Conservation (phyloP, 2,888 invertebrate genomes). For the Dolichopus griseipennis region DNA sequence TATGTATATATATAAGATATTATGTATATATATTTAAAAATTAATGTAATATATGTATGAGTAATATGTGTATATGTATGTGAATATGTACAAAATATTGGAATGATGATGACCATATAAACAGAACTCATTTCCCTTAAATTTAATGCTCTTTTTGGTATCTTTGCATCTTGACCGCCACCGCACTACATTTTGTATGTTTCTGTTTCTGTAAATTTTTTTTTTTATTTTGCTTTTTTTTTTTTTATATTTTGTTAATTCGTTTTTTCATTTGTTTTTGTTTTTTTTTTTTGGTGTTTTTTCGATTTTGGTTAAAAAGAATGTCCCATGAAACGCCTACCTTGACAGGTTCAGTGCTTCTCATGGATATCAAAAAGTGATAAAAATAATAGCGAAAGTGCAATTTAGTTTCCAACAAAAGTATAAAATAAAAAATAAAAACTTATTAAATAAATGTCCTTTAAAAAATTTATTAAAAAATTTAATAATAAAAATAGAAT, state of each 20-base stretch:
- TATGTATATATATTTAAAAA: neutral
- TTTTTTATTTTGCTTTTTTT: neutral
- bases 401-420: neutral
- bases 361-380: conserved; percentile 6
- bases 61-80: neutral
- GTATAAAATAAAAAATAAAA: too few species aligned
- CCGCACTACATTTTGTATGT: neutral
- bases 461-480: too few species aligned
- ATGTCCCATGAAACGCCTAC: conserved; percentile 11
- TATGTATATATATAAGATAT: neutral
- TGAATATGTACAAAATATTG: neutral
- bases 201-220: neutral
- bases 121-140: conserved; percentile 6
- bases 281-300: conserved; percentile 7
- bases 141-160: conserved; percentile 1
- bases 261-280: neutral
- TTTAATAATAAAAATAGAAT: too few species aligned
- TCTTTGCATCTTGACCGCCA: conserved; percentile 6
- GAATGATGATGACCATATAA: conserved; percentile 6
- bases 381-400: conserved; percentile 6
- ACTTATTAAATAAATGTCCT: too few species aligned
- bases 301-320: conserved; percentile 4
- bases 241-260: neutral
- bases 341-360: conserved; percentile 7
- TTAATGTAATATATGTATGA: neutral